Evolutionary conservation across 2,797 vertebrate genomes (phyloP).

Genomic region (Chloroceryle inda): DNA sequence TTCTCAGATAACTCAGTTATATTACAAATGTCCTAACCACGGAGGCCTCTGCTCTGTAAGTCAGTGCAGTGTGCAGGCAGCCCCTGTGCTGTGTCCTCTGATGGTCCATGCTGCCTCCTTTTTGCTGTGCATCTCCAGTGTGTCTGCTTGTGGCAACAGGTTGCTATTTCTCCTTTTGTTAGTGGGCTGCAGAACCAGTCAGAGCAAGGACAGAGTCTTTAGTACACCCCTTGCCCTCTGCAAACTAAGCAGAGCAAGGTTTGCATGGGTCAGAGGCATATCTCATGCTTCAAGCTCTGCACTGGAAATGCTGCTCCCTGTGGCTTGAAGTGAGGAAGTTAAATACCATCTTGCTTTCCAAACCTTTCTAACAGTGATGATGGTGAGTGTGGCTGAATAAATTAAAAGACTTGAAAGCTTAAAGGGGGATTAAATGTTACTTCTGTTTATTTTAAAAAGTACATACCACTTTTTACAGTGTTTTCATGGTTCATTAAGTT

Average conservation of each 20-base stretch:
- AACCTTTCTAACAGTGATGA: neutral
- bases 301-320: rapidly evolving
- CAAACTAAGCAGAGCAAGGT: neutral
- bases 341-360: neutral
- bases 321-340: neutral
- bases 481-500: slow-evolving; percentile 44
- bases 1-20: neutral
- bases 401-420: neutral
- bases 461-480: neutral
- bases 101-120: neutral
- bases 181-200: neutral
- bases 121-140: neutral
- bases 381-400: neutral
- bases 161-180: neutral
- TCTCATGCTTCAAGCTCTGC: neutral
- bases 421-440: neutral
- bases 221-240: neutral
- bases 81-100: too few species aligned
- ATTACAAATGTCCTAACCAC: neutral
- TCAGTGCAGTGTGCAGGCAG: neutral
- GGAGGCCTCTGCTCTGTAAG: neutral
- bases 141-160: neutral
- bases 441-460: slow-evolving; percentile 42
- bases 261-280: neutral
- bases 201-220: neutral